A percentile compares a stretch with the other conserved stretches of the same genome.
Conservation (phyloP, 2,888 invertebrate genomes). For the Syrphus vitripennis region DNA sequence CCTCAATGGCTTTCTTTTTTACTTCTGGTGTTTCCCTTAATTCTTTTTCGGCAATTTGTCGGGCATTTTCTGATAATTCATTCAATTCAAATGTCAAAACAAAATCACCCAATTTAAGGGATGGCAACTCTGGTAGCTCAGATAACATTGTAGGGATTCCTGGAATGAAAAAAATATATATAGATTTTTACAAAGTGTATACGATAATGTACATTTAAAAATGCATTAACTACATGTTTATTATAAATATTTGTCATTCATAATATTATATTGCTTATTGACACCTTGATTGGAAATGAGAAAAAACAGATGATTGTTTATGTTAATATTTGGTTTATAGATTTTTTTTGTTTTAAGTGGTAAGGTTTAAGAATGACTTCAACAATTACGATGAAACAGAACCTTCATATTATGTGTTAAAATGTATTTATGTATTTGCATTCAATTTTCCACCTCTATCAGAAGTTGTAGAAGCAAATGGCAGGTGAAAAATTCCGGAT, state of each 20-base stretch:
- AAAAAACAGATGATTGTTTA: no score
- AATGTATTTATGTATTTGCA: no score
- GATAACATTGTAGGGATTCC: slow-evolving; percentile 89
- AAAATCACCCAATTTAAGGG: slow-evolving; percentile 85
- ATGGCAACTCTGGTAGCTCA: slow-evolving; percentile 86
- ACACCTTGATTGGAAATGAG: not conserved
- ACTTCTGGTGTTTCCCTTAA: slow-evolving; percentile 88
- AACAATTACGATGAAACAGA: no score
- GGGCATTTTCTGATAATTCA: slow-evolving; percentile 84
- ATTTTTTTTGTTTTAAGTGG: not conserved
- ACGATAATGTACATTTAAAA: not conserved
- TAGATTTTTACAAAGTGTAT: not conserved
- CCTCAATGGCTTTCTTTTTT: slow-evolving; percentile 83
- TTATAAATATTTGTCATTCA: no score
- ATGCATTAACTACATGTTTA: not conserved
- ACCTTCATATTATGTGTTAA: no score
- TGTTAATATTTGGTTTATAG: not conserved
- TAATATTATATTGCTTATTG: not conserved
- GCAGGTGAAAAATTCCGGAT: no score
- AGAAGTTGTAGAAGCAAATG: no score
- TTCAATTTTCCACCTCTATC: no score
- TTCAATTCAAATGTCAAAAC: slow-evolving; percentile 85
- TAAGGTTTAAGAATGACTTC: not conserved
- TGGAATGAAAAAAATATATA: slow-evolving; percentile 79
- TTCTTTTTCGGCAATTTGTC: slow-evolving; percentile 87